These are phyloP conservation scores for Ariopsis seemanni DNA, from an alignment of 2,113 vertebrate species.

Conservation along the genomic window DNA sequence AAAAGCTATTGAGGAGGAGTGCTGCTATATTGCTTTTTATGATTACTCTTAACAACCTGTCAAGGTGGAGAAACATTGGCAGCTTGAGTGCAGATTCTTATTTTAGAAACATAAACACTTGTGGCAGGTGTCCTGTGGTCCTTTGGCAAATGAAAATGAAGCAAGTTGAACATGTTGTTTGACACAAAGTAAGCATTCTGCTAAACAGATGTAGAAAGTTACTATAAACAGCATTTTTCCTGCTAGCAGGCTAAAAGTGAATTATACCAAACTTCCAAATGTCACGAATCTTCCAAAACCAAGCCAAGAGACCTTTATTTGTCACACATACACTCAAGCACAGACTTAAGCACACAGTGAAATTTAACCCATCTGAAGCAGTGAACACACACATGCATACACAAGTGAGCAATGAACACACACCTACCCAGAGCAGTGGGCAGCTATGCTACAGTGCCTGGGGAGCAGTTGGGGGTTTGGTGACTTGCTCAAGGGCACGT, in stretches of 20 bases:
- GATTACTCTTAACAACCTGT: slow-evolving; percentile 26
- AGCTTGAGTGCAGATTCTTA: slow-evolving; percentile 16
- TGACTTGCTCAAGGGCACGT: too few relatives aligned
- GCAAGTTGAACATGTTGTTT: slow-evolving; percentile 68
- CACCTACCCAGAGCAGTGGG: too few relatives aligned
- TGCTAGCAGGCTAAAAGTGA: slow-evolving; percentile 57
- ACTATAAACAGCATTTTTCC: not conserved
- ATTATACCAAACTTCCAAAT: slow-evolving; percentile 54
- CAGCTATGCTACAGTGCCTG: too few relatives aligned
- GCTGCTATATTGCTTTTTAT: slow-evolving; percentile 22
- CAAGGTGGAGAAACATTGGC: not conserved
- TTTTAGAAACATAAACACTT: slow-evolving; percentile 29
- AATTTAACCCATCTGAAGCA: too few relatives aligned
- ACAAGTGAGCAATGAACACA: too few relatives aligned
- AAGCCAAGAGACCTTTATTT: too few relatives aligned
- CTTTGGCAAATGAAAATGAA: not conserved
- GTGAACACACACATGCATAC: too few relatives aligned
- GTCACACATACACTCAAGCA: too few relatives aligned
- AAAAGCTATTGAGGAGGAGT: not conserved
- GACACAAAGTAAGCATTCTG: slow-evolving; percentile 55
- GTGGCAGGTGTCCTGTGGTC: slow-evolving; percentile 27
- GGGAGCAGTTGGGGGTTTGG: too few relatives aligned
- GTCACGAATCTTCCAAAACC: not conserved
- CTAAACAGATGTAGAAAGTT: slow-evolving; percentile 68
- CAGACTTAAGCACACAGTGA: too few relatives aligned